Percentiles rank a stretch among this genome's conserved stretches.
Evolutionary conservation across 2,888 invertebrate genomes (phyloP).

Genomic region (Eupsilia transversa): DNA sequence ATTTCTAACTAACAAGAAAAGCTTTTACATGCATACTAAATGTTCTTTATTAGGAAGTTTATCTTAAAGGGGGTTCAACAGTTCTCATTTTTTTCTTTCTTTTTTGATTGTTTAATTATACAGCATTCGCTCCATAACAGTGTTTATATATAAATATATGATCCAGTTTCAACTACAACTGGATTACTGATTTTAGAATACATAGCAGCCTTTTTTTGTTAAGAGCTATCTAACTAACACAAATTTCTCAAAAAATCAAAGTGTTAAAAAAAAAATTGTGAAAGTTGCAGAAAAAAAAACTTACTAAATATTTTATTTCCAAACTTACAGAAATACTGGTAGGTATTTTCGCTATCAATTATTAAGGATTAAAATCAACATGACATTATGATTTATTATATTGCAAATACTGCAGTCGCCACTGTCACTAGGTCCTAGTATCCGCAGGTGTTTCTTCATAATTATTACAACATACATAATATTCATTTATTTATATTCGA

Average conservation of each 20-base stretch:
- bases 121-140: no score
- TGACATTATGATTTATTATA: slow-evolving; percentile 41
- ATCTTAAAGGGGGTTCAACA: no score
- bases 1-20: no score
- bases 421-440: background rate
- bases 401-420: slow-evolving; percentile 51
- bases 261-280: no score
- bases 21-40: no score
- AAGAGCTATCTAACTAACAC: background rate
- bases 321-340: background rate
- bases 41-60: no score
- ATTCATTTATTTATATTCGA: slow-evolving; percentile 27
- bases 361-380: slow-evolving; percentile 40
- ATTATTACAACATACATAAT: slow-evolving; percentile 10
- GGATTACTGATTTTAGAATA: background rate
- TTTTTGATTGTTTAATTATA: no score
- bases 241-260: no score
- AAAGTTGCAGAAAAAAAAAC: background rate
- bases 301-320: background rate
- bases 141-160: no score
- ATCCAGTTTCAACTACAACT: background rate
- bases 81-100: no score
- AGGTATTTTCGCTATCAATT: slow-evolving; percentile 22
- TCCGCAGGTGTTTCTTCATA: slow-evolving; percentile 19
- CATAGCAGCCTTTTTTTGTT: background rate